Percentiles rank a stretch among this genome's conserved stretches.
These are phyloP conservation scores for Sarcophaga rosellei DNA, from an alignment of 2,888 invertebrate species.

Conservation along the genomic window DNA sequence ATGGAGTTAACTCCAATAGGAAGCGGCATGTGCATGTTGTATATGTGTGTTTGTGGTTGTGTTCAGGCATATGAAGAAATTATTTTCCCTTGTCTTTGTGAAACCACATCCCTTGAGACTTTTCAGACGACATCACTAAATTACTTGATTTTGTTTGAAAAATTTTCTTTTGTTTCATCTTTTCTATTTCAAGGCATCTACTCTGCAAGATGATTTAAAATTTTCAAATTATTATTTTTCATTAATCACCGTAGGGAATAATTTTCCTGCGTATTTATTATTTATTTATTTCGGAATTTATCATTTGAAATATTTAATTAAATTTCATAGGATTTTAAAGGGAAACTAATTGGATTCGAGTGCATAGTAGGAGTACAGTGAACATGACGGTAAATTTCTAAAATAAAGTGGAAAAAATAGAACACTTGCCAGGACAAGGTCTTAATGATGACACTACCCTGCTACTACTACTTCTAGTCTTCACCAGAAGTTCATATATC, in stretches of 20 bases:
- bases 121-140: slow-evolving; percentile 37
- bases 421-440: too few relatives aligned
- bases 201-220: neutral
- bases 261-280: neutral
- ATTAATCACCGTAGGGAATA: slow-evolving; percentile 30
- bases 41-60: slow-evolving; percentile 6
- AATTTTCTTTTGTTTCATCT: neutral
- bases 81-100: neutral
- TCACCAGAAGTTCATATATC: too few relatives aligned
- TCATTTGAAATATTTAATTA: too few relatives aligned
- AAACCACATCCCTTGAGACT: slow-evolving; percentile 25
- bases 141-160: slow-evolving; percentile 46
- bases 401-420: too few relatives aligned
- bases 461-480: too few relatives aligned
- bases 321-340: too few relatives aligned
- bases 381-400: too few relatives aligned
- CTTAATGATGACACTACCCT: too few relatives aligned
- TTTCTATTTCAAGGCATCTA: neutral
- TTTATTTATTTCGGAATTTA: neutral
- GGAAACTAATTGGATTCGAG: too few relatives aligned
- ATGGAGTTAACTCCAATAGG: neutral
- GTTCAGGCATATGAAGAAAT: neutral
- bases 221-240: slow-evolving; percentile 25
- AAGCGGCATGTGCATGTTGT: neutral
- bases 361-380: too few relatives aligned